Base-by-base conservation (phyloP, 2,797 vertebrate species). In the Mionectes olivaceus region DNA sequence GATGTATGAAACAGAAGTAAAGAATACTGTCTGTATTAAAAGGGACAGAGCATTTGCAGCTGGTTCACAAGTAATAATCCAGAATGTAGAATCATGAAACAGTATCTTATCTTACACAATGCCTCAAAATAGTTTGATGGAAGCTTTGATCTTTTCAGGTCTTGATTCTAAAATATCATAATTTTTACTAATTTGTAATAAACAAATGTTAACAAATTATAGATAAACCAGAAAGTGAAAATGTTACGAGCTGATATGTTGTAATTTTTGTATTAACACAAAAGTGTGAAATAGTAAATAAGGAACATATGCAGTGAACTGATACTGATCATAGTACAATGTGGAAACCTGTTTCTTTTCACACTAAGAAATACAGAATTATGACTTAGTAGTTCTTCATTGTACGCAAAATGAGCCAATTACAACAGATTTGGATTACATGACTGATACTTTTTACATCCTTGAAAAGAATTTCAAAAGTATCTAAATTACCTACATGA, bases 21-120 rank as follows among this genome's bases (percentile, higher is more conserved):
- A 95, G 86, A 93, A 25, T 43, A 70, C n/a, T 75, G 33, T 22
- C 41, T 67, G 4, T 87, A 90, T 94, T 89, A 64, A 92, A 94
- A 92, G 56, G 8, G 69, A 75, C 59, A 83, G 83, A 28, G 41
- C 11, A 44, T 87, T 90, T 95, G 37, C 79, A 80, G 56, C n/a
- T 83, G 23, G 9, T 35, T 89, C 22, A 9, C 15, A 32, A 41
- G 60, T 41, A 95, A 87, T 43, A 90, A 83, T 41, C 22, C 50
- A 46, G 22, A 79, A 69, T 39, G 28, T 68, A 80, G 61, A 93
- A 81, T 59, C 25, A 37, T 78, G 59, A 83, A 71, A 71, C 11
- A 60, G 25, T 25, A 68, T 14, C 30, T 84, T 9, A 43, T 64
- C 87, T 91, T 57, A 11, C 53, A 91, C 87, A 80, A 79, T 76